phyloP scores from a whole-genome alignment of 1,140 invertebrate species.

The Micrasema longulum region DNA sequence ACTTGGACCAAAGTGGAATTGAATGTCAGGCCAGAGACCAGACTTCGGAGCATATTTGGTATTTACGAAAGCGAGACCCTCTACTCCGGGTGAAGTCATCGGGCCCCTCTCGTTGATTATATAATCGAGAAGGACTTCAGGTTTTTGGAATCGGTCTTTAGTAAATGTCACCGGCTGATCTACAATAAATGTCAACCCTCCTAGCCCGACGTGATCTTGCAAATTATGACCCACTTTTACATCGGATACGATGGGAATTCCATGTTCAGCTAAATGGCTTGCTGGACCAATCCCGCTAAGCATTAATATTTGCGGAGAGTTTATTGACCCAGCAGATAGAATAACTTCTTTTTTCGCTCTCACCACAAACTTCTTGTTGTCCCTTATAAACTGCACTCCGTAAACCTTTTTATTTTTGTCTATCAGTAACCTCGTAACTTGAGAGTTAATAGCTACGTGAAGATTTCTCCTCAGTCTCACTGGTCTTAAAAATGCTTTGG shows the following conservation, averaged over 20 bases:
- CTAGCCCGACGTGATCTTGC: constrained; percentile 87
- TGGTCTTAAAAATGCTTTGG: constrained; percentile 89
- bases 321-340: constrained; percentile 83
- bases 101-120: constrained; percentile 83
- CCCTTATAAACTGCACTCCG: constrained; percentile 80
- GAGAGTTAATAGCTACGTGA: constrained; percentile 83
- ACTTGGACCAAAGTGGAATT: constrained; percentile 87
- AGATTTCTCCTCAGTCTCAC: constrained; percentile 83
- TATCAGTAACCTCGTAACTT: constrained; percentile 79
- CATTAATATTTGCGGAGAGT: constrained; percentile 89
- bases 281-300: constrained; percentile 87
- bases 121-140: constrained; percentile 84
- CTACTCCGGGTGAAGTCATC: constrained; percentile 84
- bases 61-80: constrained; percentile 86
- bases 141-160: constrained; percentile 80
- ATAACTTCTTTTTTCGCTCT: constrained; percentile 82
- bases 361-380: constrained; percentile 74
- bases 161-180: constrained; percentile 85
- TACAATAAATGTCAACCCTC: constrained; percentile 84
- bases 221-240: constrained; percentile 85
- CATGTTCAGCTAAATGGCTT: constrained; percentile 80
- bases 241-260: constrained; percentile 80
- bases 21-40: constrained; percentile 85
- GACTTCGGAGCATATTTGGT: constrained; percentile 82
- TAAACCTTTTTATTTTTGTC: constrained; percentile 77